Evolutionary conservation across 2,797 vertebrate species (phyloP), one percentile per base, ranked within the genome.

Genomic region (Sebastes hubbsi): DNA sequence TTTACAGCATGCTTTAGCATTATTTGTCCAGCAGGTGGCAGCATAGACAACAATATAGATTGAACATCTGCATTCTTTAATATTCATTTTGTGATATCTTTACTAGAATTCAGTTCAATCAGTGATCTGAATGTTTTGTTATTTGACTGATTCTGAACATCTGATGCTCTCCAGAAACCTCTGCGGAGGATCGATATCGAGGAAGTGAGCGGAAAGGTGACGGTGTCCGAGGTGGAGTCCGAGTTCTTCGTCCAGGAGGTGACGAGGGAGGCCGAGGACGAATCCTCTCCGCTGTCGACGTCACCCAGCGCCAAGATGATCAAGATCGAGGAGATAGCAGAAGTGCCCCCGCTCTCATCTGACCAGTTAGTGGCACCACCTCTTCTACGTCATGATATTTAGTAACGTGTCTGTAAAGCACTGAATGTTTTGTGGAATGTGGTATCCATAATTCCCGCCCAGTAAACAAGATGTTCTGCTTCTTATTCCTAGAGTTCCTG

Each of bases 221-320:
- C 66, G 3, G 55, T 65, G 8, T 18, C 85, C 7, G 87, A 93
- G 69, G 79, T 67, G 8, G 65, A 79, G 38, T 76, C 81, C 24
- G 12, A 67, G 72, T 22, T 61, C 42, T 52, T 27, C 0, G 0
- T 61, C 75, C 38, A 82, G 66, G 87, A 91, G 70, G 88, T 90
- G 60, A 70, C 58, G 78, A 83, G 2, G 38, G 80, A 87, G 11
- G 82, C 65, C 30, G 86, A 91, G 34, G 91, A 89, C 3, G 81
- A 86, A 27, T 74, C 86, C 0, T 92, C 94, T 25, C 90, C 95
- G 6, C 46, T 92, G 79, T 89, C 83, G 3, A 95, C 95, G 3
- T 95, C 88, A 60, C 97, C 97, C 25, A 96, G 92, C 81, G 96
- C 97, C 83, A 99, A 99, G 92, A 96, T 98, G 73, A 94, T 97